Evolutionary conservation across 1,140 invertebrate species (phyloP).

Genomic region (Aleiodes sp.): DNA sequence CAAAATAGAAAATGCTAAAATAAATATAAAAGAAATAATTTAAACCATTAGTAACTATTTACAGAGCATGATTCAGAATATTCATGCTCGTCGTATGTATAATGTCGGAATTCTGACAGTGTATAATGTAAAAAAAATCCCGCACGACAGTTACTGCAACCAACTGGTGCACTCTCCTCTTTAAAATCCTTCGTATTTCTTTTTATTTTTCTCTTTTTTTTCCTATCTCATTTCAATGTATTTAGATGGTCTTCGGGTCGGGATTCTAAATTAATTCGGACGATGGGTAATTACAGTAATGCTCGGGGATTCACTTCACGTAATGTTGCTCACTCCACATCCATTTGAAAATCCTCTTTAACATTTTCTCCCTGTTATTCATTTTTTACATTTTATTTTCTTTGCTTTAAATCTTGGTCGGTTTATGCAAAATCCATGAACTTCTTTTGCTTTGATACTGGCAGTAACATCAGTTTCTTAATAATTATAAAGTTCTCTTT

Average conservation of each 20-base stretch:
- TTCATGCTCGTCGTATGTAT: neutral
- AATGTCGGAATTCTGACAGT: neutral
- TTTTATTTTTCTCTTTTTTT: neutral
- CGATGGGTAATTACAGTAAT: constrained; percentile 4
- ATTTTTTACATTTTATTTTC: neutral
- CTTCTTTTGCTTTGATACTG: constrained; percentile 14
- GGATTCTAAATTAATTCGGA: neutral
- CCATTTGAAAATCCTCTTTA: neutral
- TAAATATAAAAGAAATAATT: too few relatives aligned
- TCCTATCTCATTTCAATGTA: neutral
- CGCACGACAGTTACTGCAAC: neutral
- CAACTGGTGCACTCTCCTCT: neutral
- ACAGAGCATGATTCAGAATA: too few relatives aligned
- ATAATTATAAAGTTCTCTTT: neutral
- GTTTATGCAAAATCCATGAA: constrained; percentile 1
- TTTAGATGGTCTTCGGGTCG: neutral
- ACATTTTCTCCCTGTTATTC: neutral
- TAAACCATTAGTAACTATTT: too few relatives aligned
- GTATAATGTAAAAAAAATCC: neutral
- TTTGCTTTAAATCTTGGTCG: neutral
- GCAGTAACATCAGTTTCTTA: constrained; percentile 22
- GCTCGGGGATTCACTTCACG: constrained; percentile 6
- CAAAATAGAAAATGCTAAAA: too few relatives aligned
- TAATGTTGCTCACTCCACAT: neutral
- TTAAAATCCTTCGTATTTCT: neutral